Percentiles rank a stretch among this genome's conserved stretches.
Evolutionary conservation across 2,888 invertebrate species (phyloP).

Genomic region (Eugnorisma glareosa): DNA sequence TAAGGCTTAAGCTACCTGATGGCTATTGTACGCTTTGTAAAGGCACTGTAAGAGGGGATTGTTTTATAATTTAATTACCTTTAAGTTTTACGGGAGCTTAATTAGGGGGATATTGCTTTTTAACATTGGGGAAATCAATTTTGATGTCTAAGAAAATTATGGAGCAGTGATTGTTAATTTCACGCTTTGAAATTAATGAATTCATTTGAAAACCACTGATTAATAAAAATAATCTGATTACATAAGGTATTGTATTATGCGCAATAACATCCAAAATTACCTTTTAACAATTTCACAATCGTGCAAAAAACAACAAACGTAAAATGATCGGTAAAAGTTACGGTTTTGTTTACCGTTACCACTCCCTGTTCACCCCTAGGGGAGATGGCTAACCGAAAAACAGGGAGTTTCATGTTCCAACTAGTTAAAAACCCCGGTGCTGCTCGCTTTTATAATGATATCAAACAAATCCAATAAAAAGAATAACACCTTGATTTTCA

Average conservation of each 20-base stretch:
- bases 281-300: slow-evolving; percentile 34
- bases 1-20: slow-evolving; percentile 48
- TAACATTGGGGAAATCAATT: background rate
- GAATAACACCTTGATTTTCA: background rate
- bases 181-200: background rate
- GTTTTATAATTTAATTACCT: slow-evolving; percentile 46
- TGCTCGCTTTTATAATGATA: slow-evolving; percentile 37
- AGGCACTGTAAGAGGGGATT: slow-evolving; percentile 32
- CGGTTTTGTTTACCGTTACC: slow-evolving; percentile 78
- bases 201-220: background rate
- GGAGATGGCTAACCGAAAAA: slow-evolving; percentile 67
- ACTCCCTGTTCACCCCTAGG: slow-evolving; percentile 67
- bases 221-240: background rate
- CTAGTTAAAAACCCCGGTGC: slow-evolving; percentile 57
- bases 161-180: background rate
- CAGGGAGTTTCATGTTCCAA: slow-evolving; percentile 64
- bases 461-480: slow-evolving; percentile 28
- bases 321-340: slow-evolving; percentile 79
- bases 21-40: slow-evolving; percentile 35
- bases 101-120: slow-evolving; percentile 13
- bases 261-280: slow-evolving; percentile 16
- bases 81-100: slow-evolving; percentile 31
- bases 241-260: background rate
- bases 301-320: slow-evolving; percentile 71
- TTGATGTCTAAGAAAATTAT: background rate